Conservation (phyloP, 1,140 invertebrate species). For the Acromyrmex echinatior region DNA sequence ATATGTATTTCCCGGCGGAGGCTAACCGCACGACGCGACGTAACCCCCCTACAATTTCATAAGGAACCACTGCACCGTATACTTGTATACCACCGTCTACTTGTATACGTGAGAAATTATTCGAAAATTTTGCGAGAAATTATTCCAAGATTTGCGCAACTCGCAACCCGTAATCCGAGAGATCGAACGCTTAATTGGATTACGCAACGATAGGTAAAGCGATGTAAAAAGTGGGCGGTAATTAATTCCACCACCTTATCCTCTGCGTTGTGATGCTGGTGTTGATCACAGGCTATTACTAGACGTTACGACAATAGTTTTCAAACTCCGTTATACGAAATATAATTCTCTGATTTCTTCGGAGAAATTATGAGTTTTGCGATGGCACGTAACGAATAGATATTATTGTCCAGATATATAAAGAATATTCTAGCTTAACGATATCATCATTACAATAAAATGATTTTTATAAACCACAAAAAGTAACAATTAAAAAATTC, state of each 20-base stretch:
- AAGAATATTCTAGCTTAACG: no score
- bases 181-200: slow-evolving; percentile 45
- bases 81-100: no score
- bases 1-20: background rate
- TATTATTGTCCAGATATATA: no score
- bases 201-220: slow-evolving; percentile 42
- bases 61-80: background rate
- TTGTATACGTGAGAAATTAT: no score
- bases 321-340: background rate
- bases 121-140: slow-evolving; percentile 7
- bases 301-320: slow-evolving; percentile 16
- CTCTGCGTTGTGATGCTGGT: background rate
- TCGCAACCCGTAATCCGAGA: slow-evolving; percentile 24
- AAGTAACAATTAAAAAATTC: no score
- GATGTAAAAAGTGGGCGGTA: slow-evolving; percentile 48
- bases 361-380: background rate
- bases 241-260: slow-evolving; percentile 50
- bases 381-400: background rate
- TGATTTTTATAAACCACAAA: no score
- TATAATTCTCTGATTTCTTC: background rate
- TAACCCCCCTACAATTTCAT: slow-evolving; percentile 28
- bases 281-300: slow-evolving; percentile 16
- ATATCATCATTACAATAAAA: no score
- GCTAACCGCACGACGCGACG: background rate
- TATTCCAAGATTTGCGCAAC: slow-evolving; percentile 39